Evolutionary conservation across 2,113 vertebrate species (phyloP), one percentile per base, ranked within the genome.

Genomic region (Dasyornis broadbenti): DNA sequence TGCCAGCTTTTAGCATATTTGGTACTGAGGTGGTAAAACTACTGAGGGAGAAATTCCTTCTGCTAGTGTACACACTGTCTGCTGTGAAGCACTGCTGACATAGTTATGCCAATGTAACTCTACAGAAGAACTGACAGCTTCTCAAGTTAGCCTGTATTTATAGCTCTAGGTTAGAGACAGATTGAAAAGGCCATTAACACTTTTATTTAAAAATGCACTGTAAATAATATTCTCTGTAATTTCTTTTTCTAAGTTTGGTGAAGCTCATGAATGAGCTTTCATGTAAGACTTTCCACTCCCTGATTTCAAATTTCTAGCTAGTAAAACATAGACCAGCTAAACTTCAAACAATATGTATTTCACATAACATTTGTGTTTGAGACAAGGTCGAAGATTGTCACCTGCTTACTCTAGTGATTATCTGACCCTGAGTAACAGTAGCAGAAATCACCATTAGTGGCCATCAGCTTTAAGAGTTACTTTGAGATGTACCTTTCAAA

Each of bases 181-280:
- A 90, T 66, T 78, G 82, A 93, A 95, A 96, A 95, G 70, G 71
- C 59, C 63, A 68, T 66, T 92, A 96, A 86, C 90, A 83, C 79
- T 91, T 79, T 1, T 27, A 37, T 33, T 18, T 42, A 63, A 93
- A 93, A 86, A 80, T 44, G 40, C 49, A 89, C 53, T 54, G 35
- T 37, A 70, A 83, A 83, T 83, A 77, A 56, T 56, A 83, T 69
- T 94, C 23, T 72, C 70, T 65, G 40, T 54, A 87, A 90, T 87
- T 92, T 82, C 21, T 71, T 16, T 40, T 39, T 91, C 71, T 66
- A 87, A 87, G 6, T 61, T 85, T 59, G 19, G 24, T 69, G 40
- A 45, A 91, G 23, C 26, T 90, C 39, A 70, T 30, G 33, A 72
- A 82, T 44, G 30, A 26, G 53, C 66, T 12, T 76, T 64, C 54